A percentile compares a stretch with the other conserved stretches of the same genome.
Conservation (phyloP, 2,797 vertebrate species). For the Mormyrops attenuatus region DNA sequence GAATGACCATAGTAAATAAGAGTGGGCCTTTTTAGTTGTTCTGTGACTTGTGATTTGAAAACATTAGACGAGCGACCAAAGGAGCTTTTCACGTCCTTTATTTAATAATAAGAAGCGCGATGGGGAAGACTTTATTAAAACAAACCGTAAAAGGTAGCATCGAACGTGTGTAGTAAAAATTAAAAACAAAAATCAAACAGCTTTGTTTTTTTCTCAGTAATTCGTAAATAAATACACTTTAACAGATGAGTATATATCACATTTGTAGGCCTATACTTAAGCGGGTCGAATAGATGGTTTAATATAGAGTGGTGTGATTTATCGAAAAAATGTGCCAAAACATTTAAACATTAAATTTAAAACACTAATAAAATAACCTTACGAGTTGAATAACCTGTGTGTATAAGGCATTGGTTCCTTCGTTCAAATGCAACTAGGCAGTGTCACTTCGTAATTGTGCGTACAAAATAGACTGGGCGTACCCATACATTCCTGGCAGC, state of each 20-base stretch:
- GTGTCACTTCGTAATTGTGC: background rate
- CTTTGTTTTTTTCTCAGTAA: background rate
- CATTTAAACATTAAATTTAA: background rate
- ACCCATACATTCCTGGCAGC: background rate
- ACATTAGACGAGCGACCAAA: background rate
- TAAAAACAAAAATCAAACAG: background rate
- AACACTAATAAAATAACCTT: background rate
- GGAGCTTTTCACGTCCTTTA: background rate
- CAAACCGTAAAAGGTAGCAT: background rate
- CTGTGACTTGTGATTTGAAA: background rate
- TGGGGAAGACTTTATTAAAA: background rate
- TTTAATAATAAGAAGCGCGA: background rate
- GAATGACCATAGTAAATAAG: conserved; percentile 55
- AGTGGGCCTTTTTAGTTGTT: background rate
- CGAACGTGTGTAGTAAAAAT: background rate
- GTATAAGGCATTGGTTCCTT: background rate
- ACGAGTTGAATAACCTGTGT: background rate
- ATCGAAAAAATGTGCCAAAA: background rate
- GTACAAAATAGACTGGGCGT: conserved; percentile 9
- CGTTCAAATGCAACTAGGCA: background rate
- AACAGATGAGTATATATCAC: background rate
- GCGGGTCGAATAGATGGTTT: background rate
- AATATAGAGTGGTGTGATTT: background rate
- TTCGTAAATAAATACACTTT: background rate
- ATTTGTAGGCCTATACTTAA: background rate